Evolutionary conservation across 2,113 vertebrate genomes (phyloP), one percentile per base, ranked within the genome.

Genomic region (Geococcyx californianus): DNA sequence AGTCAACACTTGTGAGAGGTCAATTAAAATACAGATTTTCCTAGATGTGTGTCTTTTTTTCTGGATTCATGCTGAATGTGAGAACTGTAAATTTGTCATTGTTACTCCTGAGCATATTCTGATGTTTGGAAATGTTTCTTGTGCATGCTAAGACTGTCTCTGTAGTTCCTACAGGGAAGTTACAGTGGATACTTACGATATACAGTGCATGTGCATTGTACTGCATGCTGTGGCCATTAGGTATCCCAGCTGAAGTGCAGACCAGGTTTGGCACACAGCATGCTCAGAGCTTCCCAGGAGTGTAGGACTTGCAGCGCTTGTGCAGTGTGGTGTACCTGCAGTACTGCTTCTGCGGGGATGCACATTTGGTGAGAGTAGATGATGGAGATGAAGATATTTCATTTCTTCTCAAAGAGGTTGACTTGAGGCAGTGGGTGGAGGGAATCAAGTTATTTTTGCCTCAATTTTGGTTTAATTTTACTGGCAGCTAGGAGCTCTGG

Each of bases 271-370:
- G 9, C 10, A 13, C 17, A 47, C 31, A 25, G 44, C 29, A 15
- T 0, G 3, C 28, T 33, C 11, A 4, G 23, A 74, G 36, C 60
- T 74, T 74, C 36, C 47, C 34, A 26, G 74, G 47, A 63, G 28
- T 1, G 0, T 23, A 33, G 49, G 23, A 26, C 21, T 59, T 0
- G 1, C 33, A 18, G 47, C 1, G 4, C 42, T 64, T 40, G 36
- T 25, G 21, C 2, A 1, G 25, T 4, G 3, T 34, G 24, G 28
- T 3, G 17, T 3, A 7, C 18, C 59, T 44, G 36, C 23, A 19
- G 67, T 45, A 11, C 36, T 52, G 9, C 38, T 66, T 29, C 49
- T n/a, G 24, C 33, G 18, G 24, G 42, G 19, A 49, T 29, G 26
- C 16, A 8, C 4, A 4, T 38, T 68, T 68, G 60, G 26, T 29